These are phyloP conservation scores for Ormia ochracea DNA, from an alignment of 2,888 invertebrate genomes.

Conservation along the genomic window DNA sequence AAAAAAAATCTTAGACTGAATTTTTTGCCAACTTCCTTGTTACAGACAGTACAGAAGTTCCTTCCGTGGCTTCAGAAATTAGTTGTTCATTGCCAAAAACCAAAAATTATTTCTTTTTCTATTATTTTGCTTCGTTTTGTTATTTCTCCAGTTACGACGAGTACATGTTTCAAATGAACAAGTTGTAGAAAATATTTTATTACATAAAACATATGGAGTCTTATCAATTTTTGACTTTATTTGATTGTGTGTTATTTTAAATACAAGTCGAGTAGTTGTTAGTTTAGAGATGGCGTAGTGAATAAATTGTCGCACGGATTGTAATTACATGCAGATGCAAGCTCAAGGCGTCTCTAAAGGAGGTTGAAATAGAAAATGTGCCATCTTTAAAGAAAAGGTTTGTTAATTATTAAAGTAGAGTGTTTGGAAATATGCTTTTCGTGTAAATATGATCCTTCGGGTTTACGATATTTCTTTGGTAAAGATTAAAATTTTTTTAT, in stretches of 20 bases:
- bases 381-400: too few relatives aligned
- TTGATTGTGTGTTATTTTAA: conserved; percentile 44
- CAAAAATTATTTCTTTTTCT: neutral
- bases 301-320: too few relatives aligned
- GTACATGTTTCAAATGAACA: neutral
- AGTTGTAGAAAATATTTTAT: neutral
- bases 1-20: neutral
- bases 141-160: neutral
- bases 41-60: neutral
- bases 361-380: too few relatives aligned
- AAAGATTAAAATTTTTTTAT: too few relatives aligned
- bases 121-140: too few relatives aligned
- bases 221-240: conserved; percentile 54
- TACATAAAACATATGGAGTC: conserved; percentile 30
- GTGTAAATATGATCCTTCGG: too few relatives aligned
- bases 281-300: neutral
- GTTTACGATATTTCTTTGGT: too few relatives aligned
- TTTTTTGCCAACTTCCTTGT: conserved; percentile 38
- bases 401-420: too few relatives aligned
- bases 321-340: too few relatives aligned
- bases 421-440: too few relatives aligned
- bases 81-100: conserved; percentile 43
- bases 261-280: neutral
- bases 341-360: too few relatives aligned
- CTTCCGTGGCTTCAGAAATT: conserved; percentile 44